Conservation (phyloP, 2,888 invertebrate species). For the Hypsopygia costalis region DNA sequence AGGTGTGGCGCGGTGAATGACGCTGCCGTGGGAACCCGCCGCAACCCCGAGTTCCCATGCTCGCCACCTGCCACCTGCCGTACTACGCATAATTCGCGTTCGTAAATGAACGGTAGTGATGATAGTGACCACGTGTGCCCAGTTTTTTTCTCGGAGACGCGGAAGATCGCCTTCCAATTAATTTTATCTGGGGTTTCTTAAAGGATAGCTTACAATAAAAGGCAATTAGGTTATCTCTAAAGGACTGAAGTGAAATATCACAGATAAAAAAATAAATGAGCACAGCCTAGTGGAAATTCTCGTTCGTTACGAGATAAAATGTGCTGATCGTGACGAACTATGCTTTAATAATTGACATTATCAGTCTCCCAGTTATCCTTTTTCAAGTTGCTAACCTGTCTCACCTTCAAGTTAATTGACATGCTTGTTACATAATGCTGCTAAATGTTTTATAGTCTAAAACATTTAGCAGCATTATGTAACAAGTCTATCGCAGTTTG, state of each 20-base stretch:
- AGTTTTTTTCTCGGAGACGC: constrained; percentile 63
- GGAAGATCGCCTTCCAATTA: constrained; percentile 74
- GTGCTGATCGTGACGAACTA: no score
- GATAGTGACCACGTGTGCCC: constrained; percentile 74
- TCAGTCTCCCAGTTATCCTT: no score
- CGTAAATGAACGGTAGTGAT: constrained; percentile 77
- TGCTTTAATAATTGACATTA: no score
- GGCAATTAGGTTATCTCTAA: constrained; percentile 10
- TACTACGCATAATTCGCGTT: constrained; percentile 80
- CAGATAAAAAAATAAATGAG: no score
- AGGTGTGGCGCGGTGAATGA: constrained; percentile 75
- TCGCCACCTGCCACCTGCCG: constrained; percentile 72
- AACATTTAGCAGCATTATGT: no score
- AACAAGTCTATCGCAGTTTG: no score
- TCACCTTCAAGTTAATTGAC: background rate
- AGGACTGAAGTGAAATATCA: background rate
- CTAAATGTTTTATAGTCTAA: no score
- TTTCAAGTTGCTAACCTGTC: no score
- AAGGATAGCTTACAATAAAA: constrained; percentile 47
- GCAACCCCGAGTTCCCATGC: constrained; percentile 75
- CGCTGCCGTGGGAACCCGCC: constrained; percentile 72
- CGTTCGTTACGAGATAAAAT: no score
- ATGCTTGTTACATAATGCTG: no score
- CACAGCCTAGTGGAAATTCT: no score
- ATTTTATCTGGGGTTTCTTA: constrained; percentile 59